phyloP scores from a whole-genome alignment of 2,113 vertebrate genomes.

The Anolis carolinensis region DNA sequence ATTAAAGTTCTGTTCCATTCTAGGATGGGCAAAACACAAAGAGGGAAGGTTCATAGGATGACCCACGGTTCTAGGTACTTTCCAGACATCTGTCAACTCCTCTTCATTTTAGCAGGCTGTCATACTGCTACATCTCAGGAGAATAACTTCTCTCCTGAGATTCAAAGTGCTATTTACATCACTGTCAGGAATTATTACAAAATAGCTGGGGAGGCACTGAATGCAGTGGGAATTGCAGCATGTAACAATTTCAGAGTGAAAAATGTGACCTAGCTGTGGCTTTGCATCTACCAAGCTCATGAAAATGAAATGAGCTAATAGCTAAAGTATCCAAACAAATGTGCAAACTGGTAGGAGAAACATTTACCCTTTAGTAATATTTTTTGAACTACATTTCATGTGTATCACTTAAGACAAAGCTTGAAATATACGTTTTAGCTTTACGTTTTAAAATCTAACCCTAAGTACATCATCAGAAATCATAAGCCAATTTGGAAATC shows the following conservation, averaged over 20 bases:
- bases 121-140: neutral
- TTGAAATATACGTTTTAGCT: neutral
- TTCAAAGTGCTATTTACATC: neutral
- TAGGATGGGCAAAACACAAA: constrained; percentile 9
- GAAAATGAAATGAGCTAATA: neutral
- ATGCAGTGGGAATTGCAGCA: neutral
- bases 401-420: neutral
- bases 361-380: neutral
- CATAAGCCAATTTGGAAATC: constrained; percentile 22
- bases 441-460: constrained; percentile 29
- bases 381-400: neutral
- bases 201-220: neutral
- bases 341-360: neutral
- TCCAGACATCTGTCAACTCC: neutral
- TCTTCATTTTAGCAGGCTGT: neutral
- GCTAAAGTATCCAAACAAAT: neutral
- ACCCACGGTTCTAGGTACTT: constrained; percentile 7
- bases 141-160: constrained; percentile 26
- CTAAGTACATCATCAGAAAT: constrained; percentile 37
- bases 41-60: constrained; percentile 12
- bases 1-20: constrained; percentile 32
- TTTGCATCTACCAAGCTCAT: neutral
- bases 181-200: neutral
- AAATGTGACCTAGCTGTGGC: neutral
- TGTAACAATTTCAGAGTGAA: neutral